Conservation (phyloP, 37 sponge, comb jelly and placozoan genomes). For the Spongilla lacustris region DNA sequence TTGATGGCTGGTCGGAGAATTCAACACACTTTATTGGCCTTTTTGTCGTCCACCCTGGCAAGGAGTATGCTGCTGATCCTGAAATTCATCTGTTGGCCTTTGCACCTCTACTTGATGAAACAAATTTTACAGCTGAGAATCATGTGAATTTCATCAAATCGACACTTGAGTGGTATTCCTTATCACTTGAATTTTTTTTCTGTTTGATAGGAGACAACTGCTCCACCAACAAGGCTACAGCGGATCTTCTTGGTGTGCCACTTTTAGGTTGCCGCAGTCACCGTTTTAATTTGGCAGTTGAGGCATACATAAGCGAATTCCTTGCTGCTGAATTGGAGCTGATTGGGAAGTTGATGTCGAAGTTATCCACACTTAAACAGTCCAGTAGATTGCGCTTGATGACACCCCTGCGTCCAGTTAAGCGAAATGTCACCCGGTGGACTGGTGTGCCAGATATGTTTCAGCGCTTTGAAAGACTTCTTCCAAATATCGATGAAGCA, state of each 20-base stretch:
- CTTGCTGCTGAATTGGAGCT: background rate
- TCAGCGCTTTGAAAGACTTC: background rate
- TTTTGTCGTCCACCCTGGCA: background rate
- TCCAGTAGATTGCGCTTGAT: background rate
- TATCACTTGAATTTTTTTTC: background rate
- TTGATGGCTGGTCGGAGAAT: background rate
- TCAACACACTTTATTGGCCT: background rate
- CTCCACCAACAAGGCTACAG: slow-evolving; percentile 9
- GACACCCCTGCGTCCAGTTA: background rate
- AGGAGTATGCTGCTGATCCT: background rate
- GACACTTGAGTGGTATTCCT: slow-evolving; percentile 4
- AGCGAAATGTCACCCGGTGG: background rate
- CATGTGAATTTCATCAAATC: background rate
- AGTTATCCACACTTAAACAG: background rate
- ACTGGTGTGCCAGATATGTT: background rate
- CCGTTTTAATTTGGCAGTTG: slow-evolving; percentile 21
- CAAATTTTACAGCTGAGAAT: slow-evolving; percentile 6
- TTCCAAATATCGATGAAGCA: background rate
- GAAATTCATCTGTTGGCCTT: slow-evolving; percentile 7
- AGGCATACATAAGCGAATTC: background rate
- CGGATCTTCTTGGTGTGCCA: background rate
- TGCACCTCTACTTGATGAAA: slow-evolving; percentile 6
- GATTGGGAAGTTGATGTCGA: background rate
- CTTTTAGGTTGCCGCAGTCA: slow-evolving; percentile 13
- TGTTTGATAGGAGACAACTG: slow-evolving; percentile 5